Evolutionary conservation across 2,888 invertebrate genomes (phyloP).

Genomic region (Lochmaea crataegi): DNA sequence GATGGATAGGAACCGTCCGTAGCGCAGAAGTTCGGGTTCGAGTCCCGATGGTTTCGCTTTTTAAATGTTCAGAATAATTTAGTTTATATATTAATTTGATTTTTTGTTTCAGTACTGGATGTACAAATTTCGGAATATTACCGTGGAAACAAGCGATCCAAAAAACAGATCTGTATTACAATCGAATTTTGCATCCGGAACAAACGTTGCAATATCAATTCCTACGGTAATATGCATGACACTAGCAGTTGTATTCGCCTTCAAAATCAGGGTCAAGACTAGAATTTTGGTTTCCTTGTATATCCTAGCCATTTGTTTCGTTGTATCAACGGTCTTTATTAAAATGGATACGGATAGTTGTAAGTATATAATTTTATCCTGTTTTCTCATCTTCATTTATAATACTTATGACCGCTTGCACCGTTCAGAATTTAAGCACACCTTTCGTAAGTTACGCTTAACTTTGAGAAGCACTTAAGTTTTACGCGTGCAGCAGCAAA

Average conservation of each 20-base stretch:
- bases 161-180: conserved; percentile 45
- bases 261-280: conserved; percentile 39
- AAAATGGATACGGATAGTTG: conserved; percentile 44
- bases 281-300: conserved; percentile 38
- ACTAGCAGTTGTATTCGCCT: conserved; percentile 40
- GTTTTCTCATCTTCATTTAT: background rate
- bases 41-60: no score
- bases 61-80: no score
- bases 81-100: no score
- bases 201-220: conserved; percentile 40
- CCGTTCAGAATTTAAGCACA: no score
- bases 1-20: no score
- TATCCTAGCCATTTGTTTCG: conserved; percentile 42
- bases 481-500: no score
- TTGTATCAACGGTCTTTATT: conserved; percentile 40
- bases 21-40: no score
- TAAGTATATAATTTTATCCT: conserved; percentile 35
- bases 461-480: no score
- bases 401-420: no score
- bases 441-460: no score
- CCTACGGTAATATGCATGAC: conserved; percentile 43
- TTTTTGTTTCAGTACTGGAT: conserved; percentile 48
- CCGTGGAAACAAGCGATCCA: conserved; percentile 38
- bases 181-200: conserved; percentile 45
- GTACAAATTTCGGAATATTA: conserved; percentile 46